Base-by-base conservation (phyloP, 1,140 invertebrate species). In the Zaprionus africanus region DNA sequence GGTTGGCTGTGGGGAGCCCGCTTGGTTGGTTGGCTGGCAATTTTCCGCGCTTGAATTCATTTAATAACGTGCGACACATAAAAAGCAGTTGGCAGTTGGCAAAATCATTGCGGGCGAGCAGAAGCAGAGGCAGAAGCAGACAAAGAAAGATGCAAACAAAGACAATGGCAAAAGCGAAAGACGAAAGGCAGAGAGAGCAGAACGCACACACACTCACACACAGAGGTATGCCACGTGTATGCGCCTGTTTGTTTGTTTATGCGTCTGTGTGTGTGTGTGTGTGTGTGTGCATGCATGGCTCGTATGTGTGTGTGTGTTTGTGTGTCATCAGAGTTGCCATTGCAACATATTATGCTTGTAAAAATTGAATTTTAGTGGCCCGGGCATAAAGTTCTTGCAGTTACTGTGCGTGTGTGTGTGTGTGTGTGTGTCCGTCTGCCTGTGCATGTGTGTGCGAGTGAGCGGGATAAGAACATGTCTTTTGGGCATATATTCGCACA, bases 291-390 rank as follows among this genome's bases (percentile, higher is more conserved):
- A n/a, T 57, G 26, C 41, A 31, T 43, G 36, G 5, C 38, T 31
- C 63, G 38, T 57, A 22, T 61, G 62, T 54, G 28, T 66, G 57
- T 38, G 60, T 69, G 28, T 22, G 22, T 22, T 22, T 22, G 22
- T 22, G 66, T 70, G 70, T 81, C 58, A 74, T 66, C 76, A 68
- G 82, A 73, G 85, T 85, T 88, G 85, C 85, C 85, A 90, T 87
- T 87, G 84, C 86, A 87, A 87, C 84, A 87, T 85, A 90, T 88
- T 90, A 85, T 79, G 81, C 81, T 85, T 82, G 81, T 88, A 90
- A 88, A 88, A 88, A 88, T 88, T 88, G 85, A 88, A 88, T 88
- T 88, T 90, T 90, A 85, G 81, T 87, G 79, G 82, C 68, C 28
- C 38, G 57, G 17, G 76, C 65, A 72, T 78, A 81, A 73, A 74